phyloP scores from a whole-genome alignment of 2,113 vertebrate species.

The human region DNA sequence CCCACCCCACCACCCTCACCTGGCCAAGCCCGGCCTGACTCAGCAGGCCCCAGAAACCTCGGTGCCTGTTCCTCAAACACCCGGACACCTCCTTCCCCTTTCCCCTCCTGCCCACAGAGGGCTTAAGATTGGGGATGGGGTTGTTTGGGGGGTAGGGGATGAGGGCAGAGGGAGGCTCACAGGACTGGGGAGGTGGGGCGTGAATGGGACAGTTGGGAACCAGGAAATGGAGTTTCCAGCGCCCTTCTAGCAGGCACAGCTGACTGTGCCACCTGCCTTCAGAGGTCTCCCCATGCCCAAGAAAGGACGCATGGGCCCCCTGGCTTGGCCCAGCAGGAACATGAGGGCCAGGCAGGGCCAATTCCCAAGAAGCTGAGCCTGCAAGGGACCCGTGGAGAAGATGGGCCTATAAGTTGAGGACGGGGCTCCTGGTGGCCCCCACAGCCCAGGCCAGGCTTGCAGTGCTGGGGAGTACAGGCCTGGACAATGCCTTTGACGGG shows the following conservation, averaged over 20 bases:
- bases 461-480: fast-evolving
- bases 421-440: too few species aligned
- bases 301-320: background rate
- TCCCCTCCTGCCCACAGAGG: background rate
- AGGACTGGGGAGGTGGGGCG: background rate
- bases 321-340: background rate
- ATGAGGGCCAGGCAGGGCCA: background rate
- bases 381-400: too few species aligned
- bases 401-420: background rate
- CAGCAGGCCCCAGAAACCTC: background rate
- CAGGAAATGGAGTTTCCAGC: background rate
- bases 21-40: background rate
- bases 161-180: background rate
- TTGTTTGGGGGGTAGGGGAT: too few species aligned
- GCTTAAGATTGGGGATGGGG: background rate
- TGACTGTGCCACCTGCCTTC: background rate
- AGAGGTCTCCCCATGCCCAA: fast-evolving
- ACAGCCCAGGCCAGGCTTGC: too few species aligned
- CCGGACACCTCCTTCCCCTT: background rate
- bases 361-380: background rate
- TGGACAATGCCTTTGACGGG: background rate
- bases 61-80: background rate
- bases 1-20: background rate
- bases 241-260: background rate
- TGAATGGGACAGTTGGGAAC: background rate